Percentiles rank a stretch among this genome's conserved stretches.
phyloP scores from a whole-genome alignment of 2,888 invertebrate genomes.

The Temnothorax ravouxi region DNA sequence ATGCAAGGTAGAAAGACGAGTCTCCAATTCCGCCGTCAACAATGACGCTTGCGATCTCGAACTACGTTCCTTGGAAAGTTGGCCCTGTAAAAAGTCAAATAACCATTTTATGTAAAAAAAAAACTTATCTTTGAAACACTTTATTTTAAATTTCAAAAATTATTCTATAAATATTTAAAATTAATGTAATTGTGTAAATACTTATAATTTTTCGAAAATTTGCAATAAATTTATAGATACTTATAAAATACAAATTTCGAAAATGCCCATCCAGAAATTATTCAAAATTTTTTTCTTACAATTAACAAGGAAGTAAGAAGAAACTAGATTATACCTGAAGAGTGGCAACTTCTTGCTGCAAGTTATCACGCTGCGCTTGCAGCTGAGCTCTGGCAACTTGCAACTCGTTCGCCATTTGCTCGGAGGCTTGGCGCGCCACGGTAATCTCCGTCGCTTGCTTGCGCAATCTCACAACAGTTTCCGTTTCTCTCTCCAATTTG shows the following conservation, averaged over 20 bases:
- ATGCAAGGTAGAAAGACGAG: conserved; percentile 88
- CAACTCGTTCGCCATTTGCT: conserved; percentile 92
- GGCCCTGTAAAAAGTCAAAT: conserved; percentile 87
- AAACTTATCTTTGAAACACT: not conserved
- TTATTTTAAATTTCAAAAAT: conserved; percentile 46
- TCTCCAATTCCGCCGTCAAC: conserved; percentile 91
- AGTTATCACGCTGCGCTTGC: conserved; percentile 92
- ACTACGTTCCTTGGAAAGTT: conserved; percentile 93
- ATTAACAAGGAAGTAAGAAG: not conserved
- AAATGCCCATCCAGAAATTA: not conserved
- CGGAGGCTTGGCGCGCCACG: conserved; percentile 93
- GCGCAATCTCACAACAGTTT: conserved; percentile 92
- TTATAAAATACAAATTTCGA: not conserved
- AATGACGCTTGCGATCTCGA: conserved; percentile 92
- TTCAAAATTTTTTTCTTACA: not conserved
- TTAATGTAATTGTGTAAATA: not conserved
- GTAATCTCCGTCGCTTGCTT: conserved; percentile 96
- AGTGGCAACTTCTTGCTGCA: conserved; percentile 94
- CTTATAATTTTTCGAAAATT: not conserved
- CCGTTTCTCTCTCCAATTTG: conserved; percentile 95
- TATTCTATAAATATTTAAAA: not conserved
- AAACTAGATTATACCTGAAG: conserved; percentile 87
- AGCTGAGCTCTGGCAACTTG: conserved; percentile 91
- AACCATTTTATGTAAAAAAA: conserved; percentile 46
- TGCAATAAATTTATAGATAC: not conserved